Base-by-base conservation (phyloP, 1,140 invertebrate species). In the Zophobas atratus region DNA sequence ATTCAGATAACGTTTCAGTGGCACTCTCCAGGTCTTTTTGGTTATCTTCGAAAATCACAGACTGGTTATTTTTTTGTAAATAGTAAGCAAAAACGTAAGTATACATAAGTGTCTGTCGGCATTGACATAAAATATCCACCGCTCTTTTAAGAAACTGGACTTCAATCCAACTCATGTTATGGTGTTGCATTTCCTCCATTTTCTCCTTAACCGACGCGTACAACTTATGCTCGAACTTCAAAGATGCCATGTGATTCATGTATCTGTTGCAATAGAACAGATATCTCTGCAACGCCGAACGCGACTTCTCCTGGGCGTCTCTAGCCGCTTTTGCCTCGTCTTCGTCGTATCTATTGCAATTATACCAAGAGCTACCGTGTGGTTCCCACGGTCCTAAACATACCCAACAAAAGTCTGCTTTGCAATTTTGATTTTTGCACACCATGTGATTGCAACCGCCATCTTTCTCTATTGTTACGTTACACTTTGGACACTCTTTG, bases 111-210 rank as follows among this genome's bases (percentile, higher is more conserved):
- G 98, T 99, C 88, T 99, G 97, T 76, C 98, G 90, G 88, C 98
- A 99, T 85, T 96, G 95, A 88, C 97, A 99, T 36, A 99, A 90
- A 86, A 99, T 97, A 88, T 99, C 98, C 63, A 99, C 98, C 70
- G 98, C 98, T 88, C 98, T 98, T 87, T 98, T 98, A 78, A 99
- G 89, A 88, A 98, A 99, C 91, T 99, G 97, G 56, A 98, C 97
- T 92, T 99, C 98, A 84, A 99, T 99, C 98, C 98, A 99, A 57
- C 97, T 98, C 98, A 99, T 99, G 85, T 98, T 98, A 86, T 99
- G 97, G 84, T 99, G 97, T 85, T 99, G 97, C 98, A 99, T 99
- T 88, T 99, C 98, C 86, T 99, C 98, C 98, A 99, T 99, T 89
- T 99, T 99, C 84, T 96, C 94, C 87, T 98, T 97, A 6, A 99